Base-by-base conservation (phyloP, 1,140 invertebrate genomes). In the Drosophila ironensis region DNA sequence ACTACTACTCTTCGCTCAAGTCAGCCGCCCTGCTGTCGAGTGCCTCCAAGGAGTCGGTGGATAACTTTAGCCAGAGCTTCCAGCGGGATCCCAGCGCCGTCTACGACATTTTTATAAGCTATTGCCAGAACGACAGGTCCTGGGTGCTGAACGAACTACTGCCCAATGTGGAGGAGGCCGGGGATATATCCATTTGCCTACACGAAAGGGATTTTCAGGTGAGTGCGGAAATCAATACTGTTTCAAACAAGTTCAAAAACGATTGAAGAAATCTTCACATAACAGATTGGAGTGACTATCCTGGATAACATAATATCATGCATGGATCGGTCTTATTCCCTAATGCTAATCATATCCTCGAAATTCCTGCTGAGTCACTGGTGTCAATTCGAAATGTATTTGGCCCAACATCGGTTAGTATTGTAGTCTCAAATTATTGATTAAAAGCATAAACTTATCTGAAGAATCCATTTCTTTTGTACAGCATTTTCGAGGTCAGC, bases 301-400 rank as follows among this genome's bases (percentile, higher is more conserved):
- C 73, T 93, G 44, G 93, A 94, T 75, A 94, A 94, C 51, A 94
- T 94, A 41, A 92, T 94, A 0, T 92, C 92, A 0, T 93, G 92
- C 61, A 93, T 94, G 91, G 93, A 93, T 66, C 90, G 91, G 3
- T 93, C 92, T 1, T 89, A 91, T n/a, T 91, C 91, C 1, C 90
- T 93, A 1, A 91, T 93, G 84, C 78, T 93, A 11, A 90, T 94
- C 8, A 91, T 94, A 4, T 93, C 92, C 1, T 90, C 91, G 12
- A 90, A 91, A 25, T 94, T 93, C 68, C 70, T 94, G 5, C 75
- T 91, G 0, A 93, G 92, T 41, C 92, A 93, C 40, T 94, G 93
- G 93, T 94, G 93, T 87, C 92, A 93, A 48, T 94, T 93, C 69
- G 93, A 94, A 86, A 93, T 93, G 92, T 92, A 93, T 81, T 72